phyloP scores from a whole-genome alignment of 2,113 vertebrate genomes.

The Anas platyrhynchos region DNA sequence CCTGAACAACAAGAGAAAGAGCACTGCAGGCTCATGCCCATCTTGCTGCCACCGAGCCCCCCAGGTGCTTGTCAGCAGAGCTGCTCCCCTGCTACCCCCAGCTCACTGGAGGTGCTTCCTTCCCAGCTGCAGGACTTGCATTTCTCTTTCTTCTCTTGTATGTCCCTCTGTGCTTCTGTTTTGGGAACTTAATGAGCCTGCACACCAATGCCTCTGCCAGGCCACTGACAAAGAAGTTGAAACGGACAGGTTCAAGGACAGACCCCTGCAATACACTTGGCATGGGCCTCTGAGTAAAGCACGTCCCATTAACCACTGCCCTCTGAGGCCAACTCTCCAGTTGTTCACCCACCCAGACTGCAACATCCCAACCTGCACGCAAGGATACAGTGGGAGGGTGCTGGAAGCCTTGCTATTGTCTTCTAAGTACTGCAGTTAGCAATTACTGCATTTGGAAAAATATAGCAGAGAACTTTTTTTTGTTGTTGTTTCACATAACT shows the following conservation, averaged over 20 bases:
- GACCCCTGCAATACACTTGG: too few species aligned
- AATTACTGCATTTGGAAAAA: background rate
- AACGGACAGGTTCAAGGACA: background rate
- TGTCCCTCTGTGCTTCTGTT: background rate
- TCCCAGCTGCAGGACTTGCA: background rate
- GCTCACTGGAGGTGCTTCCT: background rate
- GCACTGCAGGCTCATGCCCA: background rate
- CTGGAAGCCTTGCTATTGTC: background rate
- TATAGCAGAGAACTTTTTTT: background rate
- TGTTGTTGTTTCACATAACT: background rate
- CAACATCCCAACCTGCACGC: background rate
- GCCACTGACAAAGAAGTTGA: background rate
- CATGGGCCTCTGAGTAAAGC: rapidly evolving
- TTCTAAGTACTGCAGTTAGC: background rate
- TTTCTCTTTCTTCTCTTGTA: background rate
- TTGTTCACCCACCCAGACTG: background rate
- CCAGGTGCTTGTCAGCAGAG: background rate
- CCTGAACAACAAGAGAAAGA: background rate
- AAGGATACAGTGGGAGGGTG: background rate
- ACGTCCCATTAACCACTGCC: rapidly evolving
- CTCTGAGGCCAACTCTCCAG: background rate
- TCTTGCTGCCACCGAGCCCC: background rate
- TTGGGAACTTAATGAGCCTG: background rate
- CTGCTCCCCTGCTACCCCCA: background rate
- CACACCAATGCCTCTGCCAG: background rate